Conservation (phyloP, 2,113 vertebrate genomes). For the Trochalopteron elliotii region DNA sequence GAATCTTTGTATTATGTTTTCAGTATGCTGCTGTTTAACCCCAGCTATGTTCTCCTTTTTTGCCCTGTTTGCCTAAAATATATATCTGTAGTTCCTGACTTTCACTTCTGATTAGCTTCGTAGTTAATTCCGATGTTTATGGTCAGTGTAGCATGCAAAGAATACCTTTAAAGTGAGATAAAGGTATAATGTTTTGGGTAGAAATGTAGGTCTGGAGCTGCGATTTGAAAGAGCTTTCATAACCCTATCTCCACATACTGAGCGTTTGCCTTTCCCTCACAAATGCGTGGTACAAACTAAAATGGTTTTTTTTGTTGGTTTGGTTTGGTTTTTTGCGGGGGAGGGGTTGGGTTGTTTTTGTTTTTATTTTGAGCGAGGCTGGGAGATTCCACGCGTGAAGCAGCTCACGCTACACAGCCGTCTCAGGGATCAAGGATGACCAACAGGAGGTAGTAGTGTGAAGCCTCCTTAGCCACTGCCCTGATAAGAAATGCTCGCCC, state of each 20-base stretch:
- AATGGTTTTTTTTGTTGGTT: accelerated
- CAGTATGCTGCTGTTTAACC: background rate
- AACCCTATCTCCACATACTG: background rate
- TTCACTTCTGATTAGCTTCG: background rate
- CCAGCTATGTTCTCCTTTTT: background rate
- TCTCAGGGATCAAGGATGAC: background rate
- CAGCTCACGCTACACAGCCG: accelerated
- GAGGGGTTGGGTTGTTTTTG: background rate
- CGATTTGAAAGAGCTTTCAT: background rate
- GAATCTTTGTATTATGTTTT: background rate
- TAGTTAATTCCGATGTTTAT: background rate
- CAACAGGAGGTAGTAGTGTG: slow-evolving; percentile 37
- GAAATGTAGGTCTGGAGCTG: background rate
- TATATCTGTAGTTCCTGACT: background rate
- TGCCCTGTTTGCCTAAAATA: background rate
- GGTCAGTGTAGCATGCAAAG: background rate
- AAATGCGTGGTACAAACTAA: background rate
- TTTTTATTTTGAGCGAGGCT: background rate
- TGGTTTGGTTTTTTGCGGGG: no score
- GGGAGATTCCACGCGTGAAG: background rate
- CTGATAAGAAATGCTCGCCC: accelerated
- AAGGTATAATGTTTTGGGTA: background rate
- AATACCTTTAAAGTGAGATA: background rate
- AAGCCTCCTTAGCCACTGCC: background rate
- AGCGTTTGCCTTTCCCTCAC: background rate